Evolutionary conservation across 2,888 invertebrate species (phyloP), one percentile per base, ranked within the genome.

Genomic region (Melieria crassipennis): DNA sequence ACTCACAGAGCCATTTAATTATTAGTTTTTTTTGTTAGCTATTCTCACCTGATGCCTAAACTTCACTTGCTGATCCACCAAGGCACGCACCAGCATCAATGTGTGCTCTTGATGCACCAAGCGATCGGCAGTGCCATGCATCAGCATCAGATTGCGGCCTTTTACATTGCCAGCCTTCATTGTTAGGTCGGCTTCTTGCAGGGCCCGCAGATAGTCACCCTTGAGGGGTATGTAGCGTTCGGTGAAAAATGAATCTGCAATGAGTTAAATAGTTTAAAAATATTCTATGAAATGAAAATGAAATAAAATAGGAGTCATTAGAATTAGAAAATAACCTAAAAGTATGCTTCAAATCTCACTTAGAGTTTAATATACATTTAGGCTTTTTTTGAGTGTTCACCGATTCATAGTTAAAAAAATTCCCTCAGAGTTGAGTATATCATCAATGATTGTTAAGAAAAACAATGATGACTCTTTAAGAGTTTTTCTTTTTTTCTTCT

Each of bases 31-130:
- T 0, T 30, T 30, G 30, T 30, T 30, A 30, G 30, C 30, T 48
- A 3, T 4, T 42, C 72, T 85, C 85, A 95, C 96, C 91, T 95
- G 92, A 83, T 95, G 92, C 72, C 93, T 91, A 87, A 95, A 97
- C 68, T 94, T 89, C 6, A 97, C 92, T 72, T 92, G 92, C 75
- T 92, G 92, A 73, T 91, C 90, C n/a, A 94, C 91, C 66, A 97
- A 88, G n/a, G 95, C 92, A 75, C 92, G 90, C 11, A 95, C 93
- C 61, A 97, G 89, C 84, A 94, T 91, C 79, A 96, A 91, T 46
- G 95, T 92, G 85, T 98, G 96, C 83, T 94, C 94, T 81, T 95
- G 93, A 83, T 95, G 97, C 57, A 96, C 94, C 76, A 91, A 89
- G 58, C 91, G 90, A 87, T 98, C 97, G 7, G 94, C 95, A 0